phyloP scores from a whole-genome alignment of 37 sponge, comb jelly and placozoan species.

The Ephydatia muelleri region DNA sequence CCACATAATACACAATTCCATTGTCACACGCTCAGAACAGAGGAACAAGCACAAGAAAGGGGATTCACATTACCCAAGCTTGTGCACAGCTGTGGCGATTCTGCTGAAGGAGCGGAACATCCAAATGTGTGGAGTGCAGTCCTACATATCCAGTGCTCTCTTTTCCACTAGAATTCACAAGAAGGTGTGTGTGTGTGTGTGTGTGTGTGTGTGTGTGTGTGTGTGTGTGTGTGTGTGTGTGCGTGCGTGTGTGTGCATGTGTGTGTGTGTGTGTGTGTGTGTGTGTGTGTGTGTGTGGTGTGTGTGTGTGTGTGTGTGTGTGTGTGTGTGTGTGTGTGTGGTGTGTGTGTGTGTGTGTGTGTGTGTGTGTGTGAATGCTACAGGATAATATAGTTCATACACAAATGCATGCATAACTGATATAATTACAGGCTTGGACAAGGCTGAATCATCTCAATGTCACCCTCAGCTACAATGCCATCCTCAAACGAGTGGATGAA shows the following conservation, averaged over 20 bases:
- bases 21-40: too few relatives aligned
- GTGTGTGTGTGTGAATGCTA: not conserved
- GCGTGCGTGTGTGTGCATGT: not conserved
- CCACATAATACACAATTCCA: not conserved
- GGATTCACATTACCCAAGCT: too few relatives aligned
- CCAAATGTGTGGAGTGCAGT: conserved; percentile 5
- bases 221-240: not conserved
- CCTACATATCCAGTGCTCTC: not conserved
- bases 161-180: not conserved
- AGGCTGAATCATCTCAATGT: conserved; percentile 20
- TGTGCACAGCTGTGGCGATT: too few relatives aligned
- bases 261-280: not conserved
- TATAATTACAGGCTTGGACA: conserved; percentile 28
- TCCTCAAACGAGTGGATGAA: too few relatives aligned
- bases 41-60: too few relatives aligned
- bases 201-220: too few relatives aligned
- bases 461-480: conserved; percentile 29
- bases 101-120: conserved; percentile 25
- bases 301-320: too few relatives aligned
- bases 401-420: not conserved
- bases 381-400: too few relatives aligned
- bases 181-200: not conserved
- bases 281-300: too few relatives aligned
- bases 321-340: too few relatives aligned
- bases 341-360: too few relatives aligned